Percentiles rank a stretch among this genome's conserved stretches.
These are phyloP conservation scores for Daboia siamensis DNA, from an alignment of 2,113 vertebrate species.

Conservation along the genomic window DNA sequence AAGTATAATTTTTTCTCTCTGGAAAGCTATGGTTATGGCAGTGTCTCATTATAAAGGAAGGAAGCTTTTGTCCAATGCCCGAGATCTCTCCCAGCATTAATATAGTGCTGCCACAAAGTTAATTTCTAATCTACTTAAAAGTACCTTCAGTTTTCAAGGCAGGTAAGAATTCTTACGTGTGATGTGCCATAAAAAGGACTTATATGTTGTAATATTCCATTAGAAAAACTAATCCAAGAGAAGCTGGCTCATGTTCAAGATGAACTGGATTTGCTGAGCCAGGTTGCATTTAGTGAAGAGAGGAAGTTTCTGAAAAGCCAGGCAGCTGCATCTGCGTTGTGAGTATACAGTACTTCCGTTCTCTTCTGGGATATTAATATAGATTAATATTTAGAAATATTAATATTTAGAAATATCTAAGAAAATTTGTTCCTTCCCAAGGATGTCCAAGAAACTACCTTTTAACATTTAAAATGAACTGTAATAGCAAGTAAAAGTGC, in stretches of 20 bases:
- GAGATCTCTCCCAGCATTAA: not conserved
- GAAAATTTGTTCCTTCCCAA: not conserved
- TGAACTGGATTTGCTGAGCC: not conserved
- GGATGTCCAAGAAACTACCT: not conserved
- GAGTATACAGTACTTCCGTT: not conserved
- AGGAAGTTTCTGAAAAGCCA: conserved; percentile 18
- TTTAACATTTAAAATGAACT: not conserved
- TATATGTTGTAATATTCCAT: not conserved
- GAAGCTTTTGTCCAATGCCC: not conserved
- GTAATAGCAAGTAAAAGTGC: not conserved
- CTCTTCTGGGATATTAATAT: not conserved
- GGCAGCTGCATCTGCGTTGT: conserved; percentile 11
- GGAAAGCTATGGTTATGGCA: not conserved
- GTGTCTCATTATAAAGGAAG: not conserved
- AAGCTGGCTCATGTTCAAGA: conserved; percentile 1
- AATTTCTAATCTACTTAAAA: not conserved
- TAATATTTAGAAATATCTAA: not conserved
- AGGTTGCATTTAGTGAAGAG: not conserved
- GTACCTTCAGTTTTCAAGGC: not conserved
- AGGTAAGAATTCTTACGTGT: not conserved
- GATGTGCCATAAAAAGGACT: not conserved
- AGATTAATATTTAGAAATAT: not conserved
- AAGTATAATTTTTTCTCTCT: not conserved
- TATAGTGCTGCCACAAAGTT: not conserved
- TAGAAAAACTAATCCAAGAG: conserved; percentile 15